Evolutionary conservation across 2,888 invertebrate genomes (phyloP).

Genomic region (Cyrtodaria siliqua): DNA sequence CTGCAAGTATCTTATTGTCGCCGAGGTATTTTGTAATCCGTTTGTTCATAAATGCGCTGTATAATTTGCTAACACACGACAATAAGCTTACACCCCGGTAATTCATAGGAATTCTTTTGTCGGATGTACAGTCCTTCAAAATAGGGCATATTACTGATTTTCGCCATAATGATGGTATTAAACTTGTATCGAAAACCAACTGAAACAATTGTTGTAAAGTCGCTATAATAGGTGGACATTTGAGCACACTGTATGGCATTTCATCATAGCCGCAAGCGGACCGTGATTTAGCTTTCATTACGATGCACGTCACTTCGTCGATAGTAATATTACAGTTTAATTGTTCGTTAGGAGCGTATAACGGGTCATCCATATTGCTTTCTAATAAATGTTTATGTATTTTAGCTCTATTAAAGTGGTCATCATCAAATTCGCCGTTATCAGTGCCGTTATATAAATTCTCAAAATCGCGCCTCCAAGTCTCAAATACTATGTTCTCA

Average conservation of each 20-base stretch:
- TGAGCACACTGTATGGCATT: constrained; percentile 22
- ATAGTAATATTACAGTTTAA: constrained; percentile 17
- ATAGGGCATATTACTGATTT: constrained; percentile 42
- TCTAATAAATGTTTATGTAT: constrained; percentile 30
- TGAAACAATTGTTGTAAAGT: constrained; percentile 30
- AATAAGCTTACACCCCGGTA: constrained; percentile 43
- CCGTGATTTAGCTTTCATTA: constrained; percentile 3
- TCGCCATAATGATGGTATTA: constrained; percentile 36
- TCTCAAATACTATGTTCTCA: constrained; percentile 7
- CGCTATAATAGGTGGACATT: constrained; percentile 13
- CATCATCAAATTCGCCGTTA: background rate
- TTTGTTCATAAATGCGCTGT: constrained; percentile 25
- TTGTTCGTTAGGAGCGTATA: constrained; percentile 15
- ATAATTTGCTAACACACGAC: constrained; percentile 23
- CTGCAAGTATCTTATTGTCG: constrained; percentile 13
- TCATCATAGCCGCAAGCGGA: constrained; percentile 13
- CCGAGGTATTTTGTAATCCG: constrained; percentile 13
- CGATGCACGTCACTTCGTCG: constrained; percentile 4
- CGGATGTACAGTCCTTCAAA: constrained; percentile 17
- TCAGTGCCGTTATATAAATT: constrained; percentile 13
- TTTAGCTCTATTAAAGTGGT: constrained; percentile 11
- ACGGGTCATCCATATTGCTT: constrained; percentile 21
- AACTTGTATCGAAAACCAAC: constrained; percentile 27
- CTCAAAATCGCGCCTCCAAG: constrained; percentile 3
- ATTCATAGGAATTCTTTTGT: constrained; percentile 46